These are phyloP conservation scores for Mormyrus iriodes DNA, from an alignment of 2,113 vertebrate species.

Conservation along the genomic window DNA sequence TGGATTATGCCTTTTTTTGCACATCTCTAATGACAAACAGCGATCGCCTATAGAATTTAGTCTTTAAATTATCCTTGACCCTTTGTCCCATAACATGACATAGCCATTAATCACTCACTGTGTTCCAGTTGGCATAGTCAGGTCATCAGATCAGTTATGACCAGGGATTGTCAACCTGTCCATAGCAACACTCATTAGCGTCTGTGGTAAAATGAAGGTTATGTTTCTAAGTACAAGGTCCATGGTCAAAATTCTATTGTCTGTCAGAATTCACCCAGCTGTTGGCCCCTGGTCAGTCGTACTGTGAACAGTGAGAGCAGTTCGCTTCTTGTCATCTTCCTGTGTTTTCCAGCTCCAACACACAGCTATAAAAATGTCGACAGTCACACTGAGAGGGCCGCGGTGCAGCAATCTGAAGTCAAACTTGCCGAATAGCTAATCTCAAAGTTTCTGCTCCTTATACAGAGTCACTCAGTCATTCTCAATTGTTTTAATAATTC, in stretches of 20 bases:
- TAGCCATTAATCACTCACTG: not conserved
- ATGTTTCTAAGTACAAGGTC: not conserved
- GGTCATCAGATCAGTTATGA: not conserved
- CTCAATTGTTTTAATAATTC: not conserved
- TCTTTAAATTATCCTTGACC: not conserved
- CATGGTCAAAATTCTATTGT: not conserved
- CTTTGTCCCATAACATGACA: not conserved
- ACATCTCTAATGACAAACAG: not conserved
- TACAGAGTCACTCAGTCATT: not conserved
- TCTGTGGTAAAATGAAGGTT: not conserved
- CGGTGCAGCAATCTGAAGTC: not conserved
- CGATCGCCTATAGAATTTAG: not conserved
- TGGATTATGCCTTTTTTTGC: not conserved
- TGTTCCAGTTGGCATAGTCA: not conserved
- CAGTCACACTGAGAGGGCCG: not conserved
- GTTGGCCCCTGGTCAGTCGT: not conserved
- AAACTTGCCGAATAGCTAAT: not conserved
- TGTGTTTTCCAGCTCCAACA: not conserved
- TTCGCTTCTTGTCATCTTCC: not conserved
- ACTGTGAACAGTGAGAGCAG: not conserved
- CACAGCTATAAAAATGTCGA: not conserved
- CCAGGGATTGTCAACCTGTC: not conserved
- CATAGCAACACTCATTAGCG: not conserved
- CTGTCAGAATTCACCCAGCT: not conserved
- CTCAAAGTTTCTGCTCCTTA: not conserved